phyloP scores from a whole-genome alignment of 2,797 vertebrate genomes.

The Selene dorsalis region DNA sequence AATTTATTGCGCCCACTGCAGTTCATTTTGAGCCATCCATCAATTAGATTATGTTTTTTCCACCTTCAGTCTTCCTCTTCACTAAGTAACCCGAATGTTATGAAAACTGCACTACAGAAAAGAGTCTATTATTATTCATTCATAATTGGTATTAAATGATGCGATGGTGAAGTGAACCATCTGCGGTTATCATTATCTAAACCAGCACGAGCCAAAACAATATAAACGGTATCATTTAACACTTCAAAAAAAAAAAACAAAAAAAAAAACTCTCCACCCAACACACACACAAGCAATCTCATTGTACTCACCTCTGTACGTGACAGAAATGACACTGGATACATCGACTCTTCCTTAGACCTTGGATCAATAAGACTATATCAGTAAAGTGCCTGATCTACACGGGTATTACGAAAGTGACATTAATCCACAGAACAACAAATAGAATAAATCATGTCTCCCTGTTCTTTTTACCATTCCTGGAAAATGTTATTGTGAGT shows the following conservation, averaged over 20 bases:
- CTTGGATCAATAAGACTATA: conserved; percentile 47
- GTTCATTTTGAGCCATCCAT: conserved; percentile 1
- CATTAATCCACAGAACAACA: conserved; percentile 15
- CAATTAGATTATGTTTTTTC: neutral
- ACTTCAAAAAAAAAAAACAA: neutral
- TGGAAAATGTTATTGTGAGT: neutral
- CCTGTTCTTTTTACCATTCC: neutral
- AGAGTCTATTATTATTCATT: no score
- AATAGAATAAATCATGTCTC: conserved; percentile 5
- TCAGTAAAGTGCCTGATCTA: conserved; percentile 42
- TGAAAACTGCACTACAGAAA: neutral
- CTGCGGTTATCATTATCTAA: neutral
- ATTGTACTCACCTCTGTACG: neutral
- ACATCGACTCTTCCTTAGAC: conserved; percentile 32
- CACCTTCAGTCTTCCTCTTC: neutral
- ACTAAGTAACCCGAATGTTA: neutral
- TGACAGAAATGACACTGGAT: conserved; percentile 30
- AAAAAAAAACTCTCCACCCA: neutral
- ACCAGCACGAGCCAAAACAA: neutral
- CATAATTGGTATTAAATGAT: neutral
- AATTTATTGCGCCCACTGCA: conserved; percentile 2
- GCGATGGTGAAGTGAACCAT: neutral
- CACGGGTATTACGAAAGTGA: conserved; percentile 35
- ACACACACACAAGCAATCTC: neutral
- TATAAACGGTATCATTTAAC: neutral